Evolutionary conservation across 2,888 invertebrate species (phyloP).

Genomic region (Oligia fasciuncula): DNA sequence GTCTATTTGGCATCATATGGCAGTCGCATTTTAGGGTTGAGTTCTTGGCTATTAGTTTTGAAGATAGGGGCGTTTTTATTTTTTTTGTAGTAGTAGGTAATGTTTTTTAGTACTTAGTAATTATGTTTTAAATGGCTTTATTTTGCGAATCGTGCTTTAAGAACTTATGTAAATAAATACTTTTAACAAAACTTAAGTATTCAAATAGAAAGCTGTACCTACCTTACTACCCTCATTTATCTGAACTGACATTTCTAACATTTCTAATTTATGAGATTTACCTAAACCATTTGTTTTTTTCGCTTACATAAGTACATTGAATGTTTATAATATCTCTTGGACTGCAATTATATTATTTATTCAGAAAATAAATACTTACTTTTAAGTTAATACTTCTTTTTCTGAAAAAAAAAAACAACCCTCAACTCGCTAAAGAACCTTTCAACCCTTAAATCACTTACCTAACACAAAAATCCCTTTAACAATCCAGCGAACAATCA

Average conservation of each 20-base stretch:
- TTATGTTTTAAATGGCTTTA: background rate
- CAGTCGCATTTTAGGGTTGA: conserved; percentile 60
- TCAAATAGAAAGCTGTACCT: background rate
- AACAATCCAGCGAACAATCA: conserved; percentile 62
- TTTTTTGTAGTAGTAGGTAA: background rate
- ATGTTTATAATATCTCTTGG: background rate
- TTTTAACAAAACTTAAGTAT: background rate
- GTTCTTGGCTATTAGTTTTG: conserved; percentile 40
- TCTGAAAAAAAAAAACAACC: background rate
- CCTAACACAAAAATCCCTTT: conserved; percentile 41
- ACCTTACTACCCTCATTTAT: background rate
- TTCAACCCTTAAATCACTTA: conserved; percentile 40
- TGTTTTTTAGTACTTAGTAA: no score
- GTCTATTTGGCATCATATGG: conserved; percentile 71
- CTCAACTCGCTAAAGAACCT: background rate
- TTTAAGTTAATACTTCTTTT: background rate
- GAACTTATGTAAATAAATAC: background rate
- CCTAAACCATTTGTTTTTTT: background rate
- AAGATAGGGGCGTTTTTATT: conserved; percentile 28
- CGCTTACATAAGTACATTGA: background rate
- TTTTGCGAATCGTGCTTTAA: no score
- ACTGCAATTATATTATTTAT: background rate
- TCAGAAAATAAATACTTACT: background rate
- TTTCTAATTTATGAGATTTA: background rate
- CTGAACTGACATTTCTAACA: background rate